These are phyloP conservation scores for Diadumene lineata DNA, from an alignment of 92 coral and sea anemone genomes.

Conservation along the genomic window DNA sequence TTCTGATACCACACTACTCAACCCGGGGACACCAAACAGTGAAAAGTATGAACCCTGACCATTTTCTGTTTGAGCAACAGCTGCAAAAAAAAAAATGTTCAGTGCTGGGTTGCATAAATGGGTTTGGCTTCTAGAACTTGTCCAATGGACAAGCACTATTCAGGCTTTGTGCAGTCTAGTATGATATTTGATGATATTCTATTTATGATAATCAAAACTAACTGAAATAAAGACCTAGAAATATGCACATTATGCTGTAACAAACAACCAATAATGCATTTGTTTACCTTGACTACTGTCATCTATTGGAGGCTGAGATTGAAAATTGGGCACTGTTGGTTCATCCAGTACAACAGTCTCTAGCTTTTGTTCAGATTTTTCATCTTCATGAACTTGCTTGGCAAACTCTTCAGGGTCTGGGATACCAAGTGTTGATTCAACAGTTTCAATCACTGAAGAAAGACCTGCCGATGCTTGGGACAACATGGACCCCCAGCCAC, in stretches of 20 bases:
- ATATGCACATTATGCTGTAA: too few species aligned
- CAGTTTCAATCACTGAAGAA: constrained; percentile 89
- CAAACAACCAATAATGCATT: too few species aligned
- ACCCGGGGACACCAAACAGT: constrained; percentile 68
- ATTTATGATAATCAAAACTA: too few species aligned
- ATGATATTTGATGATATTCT: too few species aligned
- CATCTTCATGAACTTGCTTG: constrained; percentile 79
- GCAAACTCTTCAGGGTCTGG: constrained; percentile 95
- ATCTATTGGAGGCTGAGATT: constrained; percentile 20
- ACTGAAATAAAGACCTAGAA: too few species aligned
- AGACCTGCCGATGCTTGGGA: constrained; percentile 92
- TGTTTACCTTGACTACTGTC: constrained; percentile 24
- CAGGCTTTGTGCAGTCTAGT: too few species aligned
- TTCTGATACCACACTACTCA: constrained; percentile 74
- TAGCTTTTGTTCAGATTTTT: constrained; percentile 46
- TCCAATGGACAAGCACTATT: too few species aligned
- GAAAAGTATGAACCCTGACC: constrained; percentile 51
- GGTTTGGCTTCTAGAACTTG: too few species aligned
- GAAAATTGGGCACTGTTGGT: constrained; percentile 23
- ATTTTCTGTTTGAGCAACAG: not conserved
- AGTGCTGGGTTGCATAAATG: too few species aligned
- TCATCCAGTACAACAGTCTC: constrained; percentile 27
- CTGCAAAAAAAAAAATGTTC: too few species aligned
- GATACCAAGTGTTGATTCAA: constrained; percentile 90
- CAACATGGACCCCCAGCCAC: constrained; percentile 84